Evolutionary conservation across 2,797 vertebrate genomes (phyloP).

Genomic region (Bovichtus variegatus): DNA sequence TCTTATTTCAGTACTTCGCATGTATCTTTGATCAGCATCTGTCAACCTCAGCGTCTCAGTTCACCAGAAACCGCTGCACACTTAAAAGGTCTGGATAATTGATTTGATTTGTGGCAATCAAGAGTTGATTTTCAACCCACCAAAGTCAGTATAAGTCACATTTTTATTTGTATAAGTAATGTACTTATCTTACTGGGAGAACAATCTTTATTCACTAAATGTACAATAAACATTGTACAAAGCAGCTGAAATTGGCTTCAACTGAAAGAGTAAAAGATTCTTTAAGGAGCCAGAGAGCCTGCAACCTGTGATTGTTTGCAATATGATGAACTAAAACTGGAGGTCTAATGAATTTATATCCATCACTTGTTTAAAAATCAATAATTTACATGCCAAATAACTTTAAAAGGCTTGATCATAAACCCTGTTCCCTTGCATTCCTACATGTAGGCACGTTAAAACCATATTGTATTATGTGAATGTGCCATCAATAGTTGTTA

Average conservation of each 20-base stretch:
- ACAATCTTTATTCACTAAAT: background rate
- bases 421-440: background rate
- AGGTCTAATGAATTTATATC: background rate
- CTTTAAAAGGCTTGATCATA: background rate
- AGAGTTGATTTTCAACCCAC: background rate
- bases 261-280: background rate
- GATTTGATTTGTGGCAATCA: conserved; percentile 23
- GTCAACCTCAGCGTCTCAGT: conserved; percentile 24
- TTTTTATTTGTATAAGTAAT: background rate
- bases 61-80: conserved; percentile 12
- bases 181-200: background rate
- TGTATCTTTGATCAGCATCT: conserved; percentile 54
- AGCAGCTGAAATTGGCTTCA: background rate
- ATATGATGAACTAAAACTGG: background rate
- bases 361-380: background rate
- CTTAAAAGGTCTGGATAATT: conserved; percentile 1
- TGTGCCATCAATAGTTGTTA: background rate
- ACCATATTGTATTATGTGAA: background rate
- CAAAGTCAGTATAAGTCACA: background rate
- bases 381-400: background rate
- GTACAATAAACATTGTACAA: background rate
- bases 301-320: background rate
- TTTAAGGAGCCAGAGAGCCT: background rate
- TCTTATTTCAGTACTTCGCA: conserved; percentile 58
- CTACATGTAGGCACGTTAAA: background rate